Evolutionary conservation across 1,140 invertebrate genomes (phyloP), one percentile per base, ranked within the genome.

Genomic region (Trachymyrmex cornetzi): DNA sequence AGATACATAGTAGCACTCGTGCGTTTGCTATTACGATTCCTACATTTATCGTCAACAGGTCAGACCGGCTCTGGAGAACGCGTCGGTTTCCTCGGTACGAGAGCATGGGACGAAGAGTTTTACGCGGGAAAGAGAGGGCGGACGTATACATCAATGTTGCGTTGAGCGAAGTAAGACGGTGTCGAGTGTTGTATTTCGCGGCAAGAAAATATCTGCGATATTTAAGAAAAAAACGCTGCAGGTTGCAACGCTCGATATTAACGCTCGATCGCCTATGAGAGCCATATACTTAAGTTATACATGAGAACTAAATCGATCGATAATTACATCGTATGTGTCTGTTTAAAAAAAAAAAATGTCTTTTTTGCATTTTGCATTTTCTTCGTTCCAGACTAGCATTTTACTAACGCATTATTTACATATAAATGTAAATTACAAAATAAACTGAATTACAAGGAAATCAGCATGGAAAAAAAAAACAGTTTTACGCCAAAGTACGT

Each of bases 41-140:
- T 71, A 30, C 79, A 81, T 81, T 81, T 57, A 81, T 72, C 79
- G 50, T 72, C 79, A 81, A 72, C 79, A 81, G 79, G 79, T 81
- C 80, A 59, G 80, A 82, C 67, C 66, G 66, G 79, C 79, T 81
- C 77, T 19, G 19, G 14, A 69, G 64, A 80, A 27, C 64, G 64
- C 34, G 24, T 30, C 22, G 44, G 7, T 44, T 59, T 77, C 22
- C 22, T 27, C 30, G 38, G 14, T 27, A 48, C 44, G 24, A 67
- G 63, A 12, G 59, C 59, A 27, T n/a, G 6, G 44, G 38, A 77
- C 22, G 38, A 50, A 34, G 24, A 79, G 24, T 53, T 30, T 79
- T 50, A 19, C 19, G 24, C 14, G 53, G 30, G n/a, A 74, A 34
- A 55, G 71, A 48, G 38, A 48, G 22, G 12, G 44, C 12, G 27